Conservation (phyloP, 2,113 vertebrate genomes). For the Columba janthina region DNA sequence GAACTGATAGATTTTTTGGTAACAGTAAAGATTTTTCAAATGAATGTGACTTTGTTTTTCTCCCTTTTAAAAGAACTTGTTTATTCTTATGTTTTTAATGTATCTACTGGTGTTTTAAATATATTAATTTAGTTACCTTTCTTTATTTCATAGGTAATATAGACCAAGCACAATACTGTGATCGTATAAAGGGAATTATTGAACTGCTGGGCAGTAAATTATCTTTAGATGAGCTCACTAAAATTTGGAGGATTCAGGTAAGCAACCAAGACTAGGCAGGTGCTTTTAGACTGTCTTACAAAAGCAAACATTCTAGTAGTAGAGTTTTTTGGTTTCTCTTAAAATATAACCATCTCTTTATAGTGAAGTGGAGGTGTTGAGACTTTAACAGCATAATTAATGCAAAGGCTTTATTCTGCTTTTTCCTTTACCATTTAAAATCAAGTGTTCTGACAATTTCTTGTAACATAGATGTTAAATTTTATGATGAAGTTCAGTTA, state of each 20-base stretch:
- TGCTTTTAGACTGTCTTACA: background rate
- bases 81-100: background rate
- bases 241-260: slow-evolving; percentile 99
- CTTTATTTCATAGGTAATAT: slow-evolving; percentile 88
- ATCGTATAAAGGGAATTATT: slow-evolving; percentile 99
- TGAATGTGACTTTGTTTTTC: background rate
- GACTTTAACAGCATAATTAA: background rate
- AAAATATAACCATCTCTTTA: background rate
- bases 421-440: background rate
- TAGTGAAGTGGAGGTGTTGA: background rate
- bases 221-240: slow-evolving; percentile 95
- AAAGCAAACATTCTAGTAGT: background rate
- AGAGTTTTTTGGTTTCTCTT: background rate
- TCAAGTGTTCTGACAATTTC: background rate
- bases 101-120: background rate
- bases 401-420: background rate
- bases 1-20: background rate
- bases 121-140: background rate
- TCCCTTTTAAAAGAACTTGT: background rate
- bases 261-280: background rate
- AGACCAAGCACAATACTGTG: slow-evolving; percentile 98
- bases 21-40: background rate
- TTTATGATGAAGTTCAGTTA: background rate
- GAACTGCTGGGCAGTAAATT: slow-evolving; percentile 97
- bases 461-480: background rate